Evolutionary conservation across 2,797 vertebrate genomes (phyloP).

Genomic region (Sebastes melanostomus): DNA sequence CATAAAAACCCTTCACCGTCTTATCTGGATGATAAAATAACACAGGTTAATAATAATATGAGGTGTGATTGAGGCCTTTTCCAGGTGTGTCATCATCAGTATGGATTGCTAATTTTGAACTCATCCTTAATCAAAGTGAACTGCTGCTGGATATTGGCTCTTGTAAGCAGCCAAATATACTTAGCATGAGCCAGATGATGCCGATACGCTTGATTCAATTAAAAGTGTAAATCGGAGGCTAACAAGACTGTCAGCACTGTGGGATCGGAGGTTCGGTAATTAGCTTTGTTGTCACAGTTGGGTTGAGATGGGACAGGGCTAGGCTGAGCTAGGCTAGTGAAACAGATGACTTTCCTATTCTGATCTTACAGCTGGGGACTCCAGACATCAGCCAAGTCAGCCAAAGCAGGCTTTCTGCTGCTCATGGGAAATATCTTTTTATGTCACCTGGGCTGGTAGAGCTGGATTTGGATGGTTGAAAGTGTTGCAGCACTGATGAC

Average conservation of each 20-base stretch:
- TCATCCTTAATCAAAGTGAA: conserved; percentile 39
- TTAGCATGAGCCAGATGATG: conserved; percentile 67
- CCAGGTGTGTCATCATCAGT: conserved; percentile 17
- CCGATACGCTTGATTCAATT: conserved; percentile 67
- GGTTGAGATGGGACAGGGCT: conserved; percentile 58
- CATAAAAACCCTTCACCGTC: background rate
- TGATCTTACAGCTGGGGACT: conserved; percentile 39
- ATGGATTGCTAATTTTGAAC: conserved; percentile 29
- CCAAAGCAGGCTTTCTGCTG: background rate
- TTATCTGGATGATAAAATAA: background rate
- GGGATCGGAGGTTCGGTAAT: conserved; percentile 67
- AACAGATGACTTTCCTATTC: conserved; percentile 60
- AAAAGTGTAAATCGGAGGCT: conserved; percentile 71
- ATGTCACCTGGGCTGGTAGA: background rate
- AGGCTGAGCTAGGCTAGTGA: conserved; percentile 49
- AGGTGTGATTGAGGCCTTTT: background rate
- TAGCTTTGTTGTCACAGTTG: conserved; percentile 72
- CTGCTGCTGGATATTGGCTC: conserved; percentile 23
- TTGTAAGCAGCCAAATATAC: conserved; percentile 55
- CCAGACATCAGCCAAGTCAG: conserved; percentile 11
- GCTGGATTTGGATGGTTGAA: background rate
- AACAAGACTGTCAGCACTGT: conserved; percentile 69
- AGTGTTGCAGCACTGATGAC: background rate
- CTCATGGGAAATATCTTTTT: background rate
- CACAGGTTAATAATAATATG: background rate